Evolutionary conservation across 2,113 vertebrate species (phyloP).

Genomic region (Alouatta palliata): DNA sequence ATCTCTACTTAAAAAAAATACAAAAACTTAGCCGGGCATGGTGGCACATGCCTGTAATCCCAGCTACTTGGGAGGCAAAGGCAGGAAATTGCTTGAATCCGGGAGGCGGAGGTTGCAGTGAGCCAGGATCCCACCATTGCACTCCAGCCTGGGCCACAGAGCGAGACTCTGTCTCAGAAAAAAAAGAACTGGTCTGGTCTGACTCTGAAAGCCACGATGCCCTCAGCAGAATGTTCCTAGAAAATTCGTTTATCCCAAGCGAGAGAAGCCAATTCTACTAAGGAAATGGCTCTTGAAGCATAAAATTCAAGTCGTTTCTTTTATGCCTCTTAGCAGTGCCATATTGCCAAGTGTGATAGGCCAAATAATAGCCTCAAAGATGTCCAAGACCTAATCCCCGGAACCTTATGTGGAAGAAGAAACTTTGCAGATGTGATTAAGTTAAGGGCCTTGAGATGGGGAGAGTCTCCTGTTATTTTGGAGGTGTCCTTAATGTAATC

Average conservation of each 20-base stretch:
- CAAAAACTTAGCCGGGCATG: no score
- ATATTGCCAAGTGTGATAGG: background rate
- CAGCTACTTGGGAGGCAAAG: no score
- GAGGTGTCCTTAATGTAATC: background rate
- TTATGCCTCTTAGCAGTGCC: background rate
- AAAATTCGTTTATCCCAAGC: slow-evolving; percentile 34
- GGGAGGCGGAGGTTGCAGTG: no score
- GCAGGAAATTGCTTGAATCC: no score
- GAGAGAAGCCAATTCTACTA: slow-evolving; percentile 28
- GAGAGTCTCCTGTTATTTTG: background rate
- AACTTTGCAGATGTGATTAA: background rate
- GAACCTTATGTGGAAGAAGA: background rate
- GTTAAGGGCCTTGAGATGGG: background rate
- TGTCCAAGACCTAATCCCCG: background rate
- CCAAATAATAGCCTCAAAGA: background rate
- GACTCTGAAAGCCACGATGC: background rate
- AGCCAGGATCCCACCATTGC: no score
- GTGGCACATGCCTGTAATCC: no score
- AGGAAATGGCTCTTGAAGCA: slow-evolving; percentile 12
- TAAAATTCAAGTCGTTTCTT: slow-evolving; percentile 57
- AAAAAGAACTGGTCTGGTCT: no score
- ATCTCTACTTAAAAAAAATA: no score
- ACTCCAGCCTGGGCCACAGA: no score
- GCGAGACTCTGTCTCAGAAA: no score
- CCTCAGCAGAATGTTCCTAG: background rate